Evolutionary conservation across 2,113 vertebrate species (phyloP).

Genomic region (Mastomys coucha): DNA sequence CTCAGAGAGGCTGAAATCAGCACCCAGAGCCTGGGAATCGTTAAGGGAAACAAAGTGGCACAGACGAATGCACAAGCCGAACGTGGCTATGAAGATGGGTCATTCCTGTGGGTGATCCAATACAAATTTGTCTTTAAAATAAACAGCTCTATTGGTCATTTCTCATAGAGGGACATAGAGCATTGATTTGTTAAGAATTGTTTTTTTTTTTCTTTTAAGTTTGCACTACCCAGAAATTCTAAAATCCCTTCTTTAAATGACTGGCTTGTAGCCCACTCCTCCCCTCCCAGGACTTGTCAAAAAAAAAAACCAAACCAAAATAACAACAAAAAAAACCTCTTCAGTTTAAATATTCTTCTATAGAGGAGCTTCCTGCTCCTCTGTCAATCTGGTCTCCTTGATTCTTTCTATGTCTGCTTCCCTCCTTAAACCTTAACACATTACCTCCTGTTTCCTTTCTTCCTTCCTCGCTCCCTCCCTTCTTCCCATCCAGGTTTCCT

Average conservation of each 20-base stretch:
- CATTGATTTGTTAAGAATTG: neutral
- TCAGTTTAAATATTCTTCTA: neutral
- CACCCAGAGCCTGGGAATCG: neutral
- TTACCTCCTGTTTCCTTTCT: neutral
- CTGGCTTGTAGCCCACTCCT: neutral
- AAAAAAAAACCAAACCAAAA: neutral
- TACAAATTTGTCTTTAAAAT: neutral
- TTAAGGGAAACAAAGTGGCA: neutral
- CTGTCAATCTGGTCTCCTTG: neutral
- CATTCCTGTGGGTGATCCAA: neutral
- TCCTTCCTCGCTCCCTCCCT: neutral
- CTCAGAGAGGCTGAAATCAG: conserved; percentile 18
- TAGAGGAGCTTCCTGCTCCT: neutral
- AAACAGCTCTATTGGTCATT: neutral
- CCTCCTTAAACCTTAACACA: neutral
- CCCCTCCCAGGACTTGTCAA: neutral
- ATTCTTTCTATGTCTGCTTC: too few species aligned
- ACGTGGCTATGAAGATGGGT: neutral
- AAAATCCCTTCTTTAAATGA: neutral
- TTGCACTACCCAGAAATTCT: neutral
- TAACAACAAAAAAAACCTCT: neutral
- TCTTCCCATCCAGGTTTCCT: rapidly evolving
- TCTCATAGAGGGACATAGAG: neutral
- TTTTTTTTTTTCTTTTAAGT: neutral
- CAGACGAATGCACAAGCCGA: neutral